Percentiles rank a stretch among this genome's conserved stretches.
These are phyloP conservation scores for Parascotia fuliginaria DNA, from an alignment of 2,888 invertebrate genomes.

Conservation along the genomic window DNA sequence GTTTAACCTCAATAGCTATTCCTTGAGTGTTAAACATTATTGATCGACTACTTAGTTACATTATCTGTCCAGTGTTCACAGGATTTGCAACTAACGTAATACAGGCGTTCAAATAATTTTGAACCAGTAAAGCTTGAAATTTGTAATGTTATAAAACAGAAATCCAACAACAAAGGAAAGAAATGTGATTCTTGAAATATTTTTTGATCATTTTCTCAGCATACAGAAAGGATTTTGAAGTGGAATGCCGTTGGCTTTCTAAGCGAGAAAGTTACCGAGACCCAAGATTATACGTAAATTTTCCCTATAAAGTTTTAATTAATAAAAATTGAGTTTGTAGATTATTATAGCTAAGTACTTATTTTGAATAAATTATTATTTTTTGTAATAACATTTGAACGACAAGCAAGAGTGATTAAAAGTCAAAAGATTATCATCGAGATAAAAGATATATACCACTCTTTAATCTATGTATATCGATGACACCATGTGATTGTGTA, in stretches of 20 bases:
- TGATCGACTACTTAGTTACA: conserved; percentile 24
- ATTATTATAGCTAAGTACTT: conserved; percentile 19
- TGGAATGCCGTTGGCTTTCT: conserved; percentile 35
- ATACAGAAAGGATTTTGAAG: conserved; percentile 23
- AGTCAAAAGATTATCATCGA: not conserved
- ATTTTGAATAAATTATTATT: conserved; percentile 24
- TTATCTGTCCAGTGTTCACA: conserved; percentile 18
- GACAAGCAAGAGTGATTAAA: conserved; percentile 19
- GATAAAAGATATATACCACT: not conserved
- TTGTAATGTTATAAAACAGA: conserved; percentile 8
- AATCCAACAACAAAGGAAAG: conserved; percentile 10
- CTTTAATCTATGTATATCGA: too few species aligned
- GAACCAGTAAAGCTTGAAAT: not conserved
- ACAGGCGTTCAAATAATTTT: not conserved
- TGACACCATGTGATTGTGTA: too few species aligned
- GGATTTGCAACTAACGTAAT: conserved; percentile 3
- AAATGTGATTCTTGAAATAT: conserved; percentile 15
- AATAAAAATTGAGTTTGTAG: conserved; percentile 17
- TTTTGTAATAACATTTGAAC: conserved; percentile 16
- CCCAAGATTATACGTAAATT: conserved; percentile 16
- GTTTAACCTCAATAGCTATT: conserved; percentile 44
- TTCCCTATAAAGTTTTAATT: conserved; percentile 33
- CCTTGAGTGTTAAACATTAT: conserved; percentile 30
- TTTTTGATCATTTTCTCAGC: conserved; percentile 12
- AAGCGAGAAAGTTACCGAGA: conserved; percentile 30